Conservation (phyloP, 1,140 invertebrate genomes). For the Bombus fervidus region DNA sequence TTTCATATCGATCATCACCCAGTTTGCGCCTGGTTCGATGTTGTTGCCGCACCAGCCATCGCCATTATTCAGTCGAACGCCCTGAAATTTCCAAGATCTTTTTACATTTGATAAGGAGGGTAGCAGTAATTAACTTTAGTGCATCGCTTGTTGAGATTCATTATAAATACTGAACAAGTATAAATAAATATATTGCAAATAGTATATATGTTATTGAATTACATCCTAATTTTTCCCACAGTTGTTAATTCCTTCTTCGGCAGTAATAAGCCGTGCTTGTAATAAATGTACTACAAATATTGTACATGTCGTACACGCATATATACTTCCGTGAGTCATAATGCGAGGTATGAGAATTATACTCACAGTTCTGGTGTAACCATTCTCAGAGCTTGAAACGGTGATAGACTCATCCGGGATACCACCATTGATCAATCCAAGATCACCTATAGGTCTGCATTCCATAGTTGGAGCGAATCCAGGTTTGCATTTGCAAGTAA, state of each 20-base stretch:
- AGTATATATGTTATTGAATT: too few species aligned
- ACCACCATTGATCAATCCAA: conserved; percentile 93
- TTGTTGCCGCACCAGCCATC: conserved; percentile 95
- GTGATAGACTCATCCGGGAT: conserved; percentile 94
- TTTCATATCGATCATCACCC: conserved; percentile 93
- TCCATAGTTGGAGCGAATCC: conserved; percentile 94
- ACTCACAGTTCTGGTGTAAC: conserved; percentile 90
- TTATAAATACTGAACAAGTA: too few species aligned
- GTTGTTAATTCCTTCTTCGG: too few species aligned
- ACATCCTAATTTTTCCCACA: too few species aligned
- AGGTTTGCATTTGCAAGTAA: conserved; percentile 93
- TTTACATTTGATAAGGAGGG: too few species aligned
- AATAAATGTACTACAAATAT: too few species aligned
- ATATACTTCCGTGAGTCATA: too few species aligned
- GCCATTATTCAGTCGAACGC: conserved; percentile 90
- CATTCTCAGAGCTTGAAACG: conserved; percentile 91
- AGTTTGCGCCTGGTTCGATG: conserved; percentile 92
- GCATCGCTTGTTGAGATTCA: too few species aligned
- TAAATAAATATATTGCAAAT: too few species aligned
- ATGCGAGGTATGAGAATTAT: not conserved
- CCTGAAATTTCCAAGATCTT: conserved; percentile 78
- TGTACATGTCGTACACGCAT: too few species aligned
- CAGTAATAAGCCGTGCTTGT: too few species aligned
- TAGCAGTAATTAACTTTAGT: too few species aligned
- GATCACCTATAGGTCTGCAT: conserved; percentile 93